Percentiles rank a stretch among this genome's conserved stretches.
Evolutionary conservation across 2,113 vertebrate species (phyloP).

Genomic region (Egretta garzetta): DNA sequence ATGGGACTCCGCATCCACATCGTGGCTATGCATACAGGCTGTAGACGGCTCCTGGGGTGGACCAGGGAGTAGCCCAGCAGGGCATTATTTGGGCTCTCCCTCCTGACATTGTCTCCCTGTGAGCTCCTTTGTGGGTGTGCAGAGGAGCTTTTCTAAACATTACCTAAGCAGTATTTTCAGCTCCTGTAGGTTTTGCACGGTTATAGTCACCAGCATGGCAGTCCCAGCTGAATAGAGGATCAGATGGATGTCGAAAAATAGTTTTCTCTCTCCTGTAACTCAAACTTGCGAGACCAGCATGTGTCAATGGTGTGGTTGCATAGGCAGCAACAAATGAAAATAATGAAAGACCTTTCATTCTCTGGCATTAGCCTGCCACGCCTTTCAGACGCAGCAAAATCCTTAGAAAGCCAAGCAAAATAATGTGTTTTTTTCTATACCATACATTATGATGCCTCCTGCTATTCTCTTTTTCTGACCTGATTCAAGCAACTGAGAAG

Average conservation of each 20-base stretch:
- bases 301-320: not conserved
- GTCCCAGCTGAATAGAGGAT: not conserved
- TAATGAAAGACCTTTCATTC: not conserved
- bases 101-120: not conserved
- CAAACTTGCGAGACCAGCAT: not conserved
- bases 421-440: not conserved
- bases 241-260: not conserved
- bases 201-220: not conserved
- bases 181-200: not conserved
- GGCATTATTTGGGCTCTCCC: not conserved
- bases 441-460: not conserved
- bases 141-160: not conserved
- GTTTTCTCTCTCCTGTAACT: not conserved
- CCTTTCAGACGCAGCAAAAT: not conserved
- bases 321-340: not conserved
- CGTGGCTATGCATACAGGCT: fast-evolving
- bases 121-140: not conserved
- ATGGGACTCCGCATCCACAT: fast-evolving
- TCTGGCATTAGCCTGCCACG: not conserved
- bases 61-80: not conserved
- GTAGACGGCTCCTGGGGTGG: not conserved
- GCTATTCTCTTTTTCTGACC: not conserved
- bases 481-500: not conserved
- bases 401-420: not conserved
- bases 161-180: not conserved